Evolutionary conservation across 2,797 vertebrate genomes (phyloP).

Genomic region (Bovichtus variegatus): DNA sequence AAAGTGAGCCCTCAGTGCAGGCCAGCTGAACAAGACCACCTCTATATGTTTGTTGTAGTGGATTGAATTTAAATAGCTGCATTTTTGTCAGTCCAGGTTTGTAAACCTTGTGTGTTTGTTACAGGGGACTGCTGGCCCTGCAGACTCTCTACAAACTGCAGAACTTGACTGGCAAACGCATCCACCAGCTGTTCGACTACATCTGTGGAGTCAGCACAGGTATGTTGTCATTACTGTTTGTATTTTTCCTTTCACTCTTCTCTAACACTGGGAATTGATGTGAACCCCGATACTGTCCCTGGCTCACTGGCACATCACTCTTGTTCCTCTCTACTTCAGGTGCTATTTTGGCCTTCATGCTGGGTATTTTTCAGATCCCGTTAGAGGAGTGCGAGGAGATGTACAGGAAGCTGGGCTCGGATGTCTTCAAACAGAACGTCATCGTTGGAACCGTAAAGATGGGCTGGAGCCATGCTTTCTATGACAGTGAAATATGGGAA

Average conservation of each 20-base stretch:
- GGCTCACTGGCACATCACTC: not conserved
- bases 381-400: constrained; percentile 95
- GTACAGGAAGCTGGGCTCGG: constrained; percentile 94
- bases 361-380: constrained; percentile 95
- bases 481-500: constrained; percentile 97
- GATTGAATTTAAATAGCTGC: not conserved
- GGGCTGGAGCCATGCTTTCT: constrained; percentile 98
- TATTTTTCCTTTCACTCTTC: not conserved
- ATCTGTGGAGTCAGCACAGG: constrained; percentile 99
- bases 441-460: constrained; percentile 98
- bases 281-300: not conserved
- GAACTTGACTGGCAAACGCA: constrained; percentile 91
- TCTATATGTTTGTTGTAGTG: not conserved
- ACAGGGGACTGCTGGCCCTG: constrained; percentile 93
- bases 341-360: constrained; percentile 97
- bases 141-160: constrained; percentile 93
- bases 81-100: not conserved
- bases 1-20: not conserved
- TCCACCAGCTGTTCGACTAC: constrained; percentile 97
- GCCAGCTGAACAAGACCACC: not conserved
- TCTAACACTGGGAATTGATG: not conserved
- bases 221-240: constrained; percentile 54
- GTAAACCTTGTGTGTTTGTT: constrained; percentile 29
- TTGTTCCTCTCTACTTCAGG: constrained; percentile 80
- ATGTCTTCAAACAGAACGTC: constrained; percentile 97